These are phyloP conservation scores for Azorinus chamasolen DNA, from an alignment of 2,888 invertebrate genomes.

Conservation along the genomic window DNA sequence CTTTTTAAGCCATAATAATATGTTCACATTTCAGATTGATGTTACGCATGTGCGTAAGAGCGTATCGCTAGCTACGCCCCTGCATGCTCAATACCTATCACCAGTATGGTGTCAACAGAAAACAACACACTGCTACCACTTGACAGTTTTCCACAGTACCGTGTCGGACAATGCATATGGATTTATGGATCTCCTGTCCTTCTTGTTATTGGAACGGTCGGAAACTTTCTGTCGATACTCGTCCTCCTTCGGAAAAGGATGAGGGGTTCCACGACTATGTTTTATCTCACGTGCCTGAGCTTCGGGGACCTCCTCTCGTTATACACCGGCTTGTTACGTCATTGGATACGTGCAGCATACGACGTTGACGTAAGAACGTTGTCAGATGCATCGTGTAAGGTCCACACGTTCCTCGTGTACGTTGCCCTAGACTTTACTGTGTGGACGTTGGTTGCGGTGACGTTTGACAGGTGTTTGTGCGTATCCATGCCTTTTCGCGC, in stretches of 20 bases:
- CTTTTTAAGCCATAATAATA: no score
- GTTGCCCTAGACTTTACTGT: constrained; percentile 78
- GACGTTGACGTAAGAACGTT: constrained; percentile 64
- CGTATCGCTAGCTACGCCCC: no score
- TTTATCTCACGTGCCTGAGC: constrained; percentile 66
- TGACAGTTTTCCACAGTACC: no score
- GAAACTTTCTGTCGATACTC: constrained; percentile 65
- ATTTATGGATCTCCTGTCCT: constrained; percentile 62
- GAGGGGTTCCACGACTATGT: constrained; percentile 69
- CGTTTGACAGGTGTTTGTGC: constrained; percentile 80
- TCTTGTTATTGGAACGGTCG: constrained; percentile 66
- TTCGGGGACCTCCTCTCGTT: constrained; percentile 67
- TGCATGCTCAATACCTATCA: no score
- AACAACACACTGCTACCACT: no score
- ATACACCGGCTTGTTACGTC: constrained; percentile 68
- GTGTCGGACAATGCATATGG: constrained; percentile 58
- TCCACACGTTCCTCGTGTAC: constrained; percentile 82
- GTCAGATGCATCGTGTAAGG: constrained; percentile 75
- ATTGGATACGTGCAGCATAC: constrained; percentile 70
- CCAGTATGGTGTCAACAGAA: no score
- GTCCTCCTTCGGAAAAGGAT: constrained; percentile 61
- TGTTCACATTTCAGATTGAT: no score
- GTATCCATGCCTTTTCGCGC: constrained; percentile 80
- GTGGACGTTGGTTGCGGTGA: constrained; percentile 82
- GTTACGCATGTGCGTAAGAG: no score